Percentiles rank a stretch among this genome's conserved stretches.
phyloP scores from a whole-genome alignment of 2,888 invertebrate genomes.

The Trypoxylon attenuatum region DNA sequence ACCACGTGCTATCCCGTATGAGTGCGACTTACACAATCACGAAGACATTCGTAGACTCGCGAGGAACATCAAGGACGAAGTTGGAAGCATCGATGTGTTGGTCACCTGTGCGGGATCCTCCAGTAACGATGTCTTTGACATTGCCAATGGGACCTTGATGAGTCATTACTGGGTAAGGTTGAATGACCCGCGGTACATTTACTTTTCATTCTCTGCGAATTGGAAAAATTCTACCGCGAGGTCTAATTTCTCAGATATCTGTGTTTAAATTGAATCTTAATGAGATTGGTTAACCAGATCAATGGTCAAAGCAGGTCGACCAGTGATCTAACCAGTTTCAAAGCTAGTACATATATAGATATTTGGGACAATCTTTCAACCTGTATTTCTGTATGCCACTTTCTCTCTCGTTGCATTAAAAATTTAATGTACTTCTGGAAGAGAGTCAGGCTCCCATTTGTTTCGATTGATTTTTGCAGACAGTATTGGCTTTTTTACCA shows the following conservation, averaged over 20 bases:
- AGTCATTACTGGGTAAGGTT: slow-evolving; percentile 72
- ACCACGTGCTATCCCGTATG: slow-evolving; percentile 52
- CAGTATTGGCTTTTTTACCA: slow-evolving; percentile 68
- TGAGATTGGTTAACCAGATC: too few species aligned
- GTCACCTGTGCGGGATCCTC: slow-evolving; percentile 63
- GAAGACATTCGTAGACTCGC: slow-evolving; percentile 60
- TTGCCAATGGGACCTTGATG: slow-evolving; percentile 65
- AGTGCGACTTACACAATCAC: slow-evolving; percentile 62
- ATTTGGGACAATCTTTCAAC: too few species aligned
- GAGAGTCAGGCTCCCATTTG: neutral
- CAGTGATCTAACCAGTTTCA: too few species aligned
- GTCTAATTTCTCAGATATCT: neutral
- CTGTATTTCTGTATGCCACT: neutral
- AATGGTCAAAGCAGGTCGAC: too few species aligned
- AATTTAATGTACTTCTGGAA: too few species aligned
- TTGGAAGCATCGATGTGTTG: slow-evolving; percentile 66
- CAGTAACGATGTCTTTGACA: slow-evolving; percentile 61
- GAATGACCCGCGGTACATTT: neutral
- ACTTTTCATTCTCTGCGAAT: too few species aligned
- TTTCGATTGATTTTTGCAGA: slow-evolving; percentile 48
- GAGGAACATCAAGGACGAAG: slow-evolving; percentile 58
- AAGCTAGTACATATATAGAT: too few species aligned
- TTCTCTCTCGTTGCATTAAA: too few species aligned
- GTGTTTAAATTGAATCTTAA: too few species aligned
- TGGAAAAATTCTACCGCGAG: neutral